Percentiles rank a stretch among this genome's conserved stretches.
Conservation (phyloP, 2,888 invertebrate genomes). For the Harpalus rubripes region DNA sequence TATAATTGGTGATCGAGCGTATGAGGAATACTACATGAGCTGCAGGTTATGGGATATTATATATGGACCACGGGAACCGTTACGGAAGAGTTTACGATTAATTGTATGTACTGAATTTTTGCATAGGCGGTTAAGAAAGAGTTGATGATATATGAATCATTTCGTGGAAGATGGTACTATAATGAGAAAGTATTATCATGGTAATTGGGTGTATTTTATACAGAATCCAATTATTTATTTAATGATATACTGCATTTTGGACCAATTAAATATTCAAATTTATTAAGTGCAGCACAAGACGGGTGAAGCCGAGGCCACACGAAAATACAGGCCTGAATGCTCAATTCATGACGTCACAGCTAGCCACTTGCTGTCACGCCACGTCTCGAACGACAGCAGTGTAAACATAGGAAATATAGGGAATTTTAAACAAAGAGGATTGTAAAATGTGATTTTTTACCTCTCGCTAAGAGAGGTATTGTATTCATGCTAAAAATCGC, state of each 20-base stretch:
- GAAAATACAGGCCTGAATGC: too few species aligned
- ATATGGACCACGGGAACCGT: constrained; percentile 49
- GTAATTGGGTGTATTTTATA: background rate
- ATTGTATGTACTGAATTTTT: constrained; percentile 33
- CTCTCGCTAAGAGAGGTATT: too few species aligned
- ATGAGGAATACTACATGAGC: constrained; percentile 1
- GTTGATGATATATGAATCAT: background rate
- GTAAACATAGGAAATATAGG: too few species aligned
- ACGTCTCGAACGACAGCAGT: too few species aligned
- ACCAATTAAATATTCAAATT: background rate
- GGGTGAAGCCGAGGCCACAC: too few species aligned
- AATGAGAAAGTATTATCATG: background rate
- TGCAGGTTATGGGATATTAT: constrained; percentile 30
- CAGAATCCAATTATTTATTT: background rate
- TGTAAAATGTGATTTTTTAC: too few species aligned
- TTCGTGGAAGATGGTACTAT: constrained; percentile 3
- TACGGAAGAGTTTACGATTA: constrained; percentile 26
- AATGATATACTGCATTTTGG: background rate
- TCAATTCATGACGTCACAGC: too few species aligned
- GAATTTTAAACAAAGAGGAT: too few species aligned
- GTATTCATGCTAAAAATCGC: too few species aligned
- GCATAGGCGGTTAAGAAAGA: constrained; percentile 1
- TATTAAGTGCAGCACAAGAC: background rate
- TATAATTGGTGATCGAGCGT: constrained; percentile 49
- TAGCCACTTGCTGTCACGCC: too few species aligned